Base-by-base conservation (phyloP, 2,797 vertebrate genomes). In the Phalanger gymnotis region DNA sequence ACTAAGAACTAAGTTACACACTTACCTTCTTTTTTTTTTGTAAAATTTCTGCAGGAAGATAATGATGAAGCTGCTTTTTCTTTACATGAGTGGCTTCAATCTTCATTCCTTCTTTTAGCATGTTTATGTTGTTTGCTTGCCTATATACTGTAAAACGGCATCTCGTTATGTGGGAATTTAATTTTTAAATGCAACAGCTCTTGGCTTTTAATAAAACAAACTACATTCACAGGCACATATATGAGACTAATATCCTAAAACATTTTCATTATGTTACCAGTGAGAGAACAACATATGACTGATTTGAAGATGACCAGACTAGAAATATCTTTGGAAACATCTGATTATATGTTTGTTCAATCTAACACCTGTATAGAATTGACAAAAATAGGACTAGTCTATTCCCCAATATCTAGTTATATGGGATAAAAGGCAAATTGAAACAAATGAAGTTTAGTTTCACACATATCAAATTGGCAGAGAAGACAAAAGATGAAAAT, bases 51-150 rank as follows among this genome's bases (percentile, higher is more conserved):
- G 99, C 98, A 52, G 99, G 99, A 97, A 99, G 99, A 97, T 99
- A 99, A 96, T 99, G 99, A 98, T 99, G 99, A 61, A 99, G 99
- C 90, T 99, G 99, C 66, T 99, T 99, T 98, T 99, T 99, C 98
- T 99, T 99, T 93, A 99, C 99, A 3, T 99, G 99, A 28, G 99
- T 99, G 5, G 99, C 99, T 98, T 99, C 99, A 5, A 99, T 99
- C 98, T 99, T 99, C 99, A 99, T 99, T 31, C 99, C 99, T 0
- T 99, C 99, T 97, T 99, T 99, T 51, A 99, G 98, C 99, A 99
- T 99, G 94, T 99, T 99, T 98, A 99, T 99, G 97, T 99, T 99
- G 98, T 98, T 99, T 89, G 99, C 99, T 96, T 99, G 99, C 96
- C 99, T 99, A 98, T 99, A 99, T 95, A 99, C 99, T 99, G 98